Evolutionary conservation across 2,113 vertebrate genomes (phyloP).

Genomic region (Caranx ignobilis): DNA sequence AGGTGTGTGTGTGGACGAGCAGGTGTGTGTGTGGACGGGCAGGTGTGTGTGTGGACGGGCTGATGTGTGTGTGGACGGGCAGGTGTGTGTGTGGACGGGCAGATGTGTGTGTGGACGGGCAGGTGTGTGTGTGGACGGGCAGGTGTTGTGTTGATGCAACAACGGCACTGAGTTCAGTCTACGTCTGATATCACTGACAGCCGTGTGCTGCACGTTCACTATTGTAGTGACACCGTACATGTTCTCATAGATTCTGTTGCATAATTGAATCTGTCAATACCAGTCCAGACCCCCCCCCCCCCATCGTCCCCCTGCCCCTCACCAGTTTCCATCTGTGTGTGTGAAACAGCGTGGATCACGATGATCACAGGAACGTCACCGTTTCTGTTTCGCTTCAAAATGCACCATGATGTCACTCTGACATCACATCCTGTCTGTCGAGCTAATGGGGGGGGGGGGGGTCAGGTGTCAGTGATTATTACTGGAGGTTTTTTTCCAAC

Average conservation of each 20-base stretch:
- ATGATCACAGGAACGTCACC: conserved; percentile 5
- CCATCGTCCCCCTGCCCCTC: neutral
- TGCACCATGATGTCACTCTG: conserved; percentile 18
- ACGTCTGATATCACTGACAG: too few species aligned
- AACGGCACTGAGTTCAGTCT: too few species aligned
- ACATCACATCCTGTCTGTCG: conserved; percentile 37
- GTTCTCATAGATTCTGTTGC: conserved; percentile 27
- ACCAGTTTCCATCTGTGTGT: conserved; percentile 51
- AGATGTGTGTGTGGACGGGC: too few species aligned
- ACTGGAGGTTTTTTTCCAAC: neutral
- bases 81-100: too few species aligned
- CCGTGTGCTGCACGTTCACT: too few species aligned
- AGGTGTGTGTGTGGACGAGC: too few species aligned
- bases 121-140: too few species aligned
- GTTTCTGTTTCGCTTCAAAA: conserved; percentile 15
- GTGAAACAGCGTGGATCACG: conserved; percentile 31
- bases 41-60: too few species aligned
- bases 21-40: too few species aligned
- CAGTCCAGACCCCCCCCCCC: conserved; percentile 9
- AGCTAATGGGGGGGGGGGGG: neutral
- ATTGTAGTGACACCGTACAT: neutral
- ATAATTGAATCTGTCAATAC: conserved; percentile 51
- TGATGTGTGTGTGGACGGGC: too few species aligned
- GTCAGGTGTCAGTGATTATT: neutral
- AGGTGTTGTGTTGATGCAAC: too few species aligned